A percentile compares a stretch with the other conserved stretches of the same genome.
phyloP scores from a whole-genome alignment of 2,888 invertebrate genomes.

The Acanthosepion esculentum region DNA sequence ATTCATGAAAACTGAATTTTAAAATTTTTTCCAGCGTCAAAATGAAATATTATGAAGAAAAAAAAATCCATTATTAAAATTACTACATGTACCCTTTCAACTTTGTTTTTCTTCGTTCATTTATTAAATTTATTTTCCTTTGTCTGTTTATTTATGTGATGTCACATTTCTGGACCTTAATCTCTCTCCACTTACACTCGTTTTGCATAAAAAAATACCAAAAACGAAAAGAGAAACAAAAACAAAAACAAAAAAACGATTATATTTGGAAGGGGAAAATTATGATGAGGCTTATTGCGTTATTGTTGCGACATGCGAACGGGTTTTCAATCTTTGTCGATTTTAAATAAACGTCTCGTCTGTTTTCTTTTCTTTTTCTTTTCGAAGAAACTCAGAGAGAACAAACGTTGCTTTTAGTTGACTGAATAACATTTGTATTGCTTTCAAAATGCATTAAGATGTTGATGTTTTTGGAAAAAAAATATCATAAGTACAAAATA shows the following conservation, averaged over 20 bases:
- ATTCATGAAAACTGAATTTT: background rate
- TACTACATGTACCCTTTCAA: background rate
- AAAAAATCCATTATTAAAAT: background rate
- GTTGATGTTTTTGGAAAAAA: background rate
- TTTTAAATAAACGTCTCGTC: background rate
- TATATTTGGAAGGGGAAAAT: background rate
- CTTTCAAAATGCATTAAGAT: constrained; percentile 8
- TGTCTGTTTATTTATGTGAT: background rate
- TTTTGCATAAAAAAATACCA: too few relatives aligned
- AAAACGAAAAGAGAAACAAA: background rate
- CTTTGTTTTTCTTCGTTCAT: background rate
- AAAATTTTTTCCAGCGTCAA: background rate
- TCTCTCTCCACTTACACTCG: background rate
- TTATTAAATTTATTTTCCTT: background rate
- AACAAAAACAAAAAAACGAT: too few relatives aligned
- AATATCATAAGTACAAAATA: background rate
- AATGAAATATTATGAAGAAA: background rate
- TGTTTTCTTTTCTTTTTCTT: background rate
- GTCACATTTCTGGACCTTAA: too few relatives aligned
- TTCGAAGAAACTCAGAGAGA: background rate
- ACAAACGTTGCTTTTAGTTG: background rate
- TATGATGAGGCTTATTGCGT: background rate
- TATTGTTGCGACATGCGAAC: background rate
- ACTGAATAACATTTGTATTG: background rate
- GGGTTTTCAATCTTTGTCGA: background rate